phyloP scores from a whole-genome alignment of 2,113 vertebrate species.

The Balaenoptera acutorostrata region DNA sequence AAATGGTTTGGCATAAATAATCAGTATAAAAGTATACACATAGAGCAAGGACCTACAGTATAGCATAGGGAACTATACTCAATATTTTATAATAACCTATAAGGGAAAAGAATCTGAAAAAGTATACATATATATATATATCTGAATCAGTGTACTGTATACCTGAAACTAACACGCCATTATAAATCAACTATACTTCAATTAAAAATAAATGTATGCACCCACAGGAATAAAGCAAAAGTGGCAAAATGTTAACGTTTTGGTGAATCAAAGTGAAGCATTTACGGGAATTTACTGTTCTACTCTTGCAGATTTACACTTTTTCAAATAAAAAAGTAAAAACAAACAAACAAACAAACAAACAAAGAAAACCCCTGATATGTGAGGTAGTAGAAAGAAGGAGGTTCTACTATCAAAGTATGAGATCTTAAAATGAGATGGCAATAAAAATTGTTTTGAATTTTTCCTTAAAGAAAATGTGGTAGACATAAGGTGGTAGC shows the following conservation, averaged over 20 bases:
- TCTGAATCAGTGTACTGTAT: background rate
- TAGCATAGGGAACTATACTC: background rate
- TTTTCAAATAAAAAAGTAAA: background rate
- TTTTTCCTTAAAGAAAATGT: background rate
- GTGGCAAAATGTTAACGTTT: background rate
- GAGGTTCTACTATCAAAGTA: background rate
- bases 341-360: background rate
- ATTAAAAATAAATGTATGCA: background rate
- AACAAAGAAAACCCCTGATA: background rate
- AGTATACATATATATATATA: background rate
- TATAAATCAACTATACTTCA: background rate
- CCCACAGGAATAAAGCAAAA: background rate
- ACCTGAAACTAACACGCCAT: background rate
- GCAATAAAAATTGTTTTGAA: background rate
- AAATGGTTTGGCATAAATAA: background rate
- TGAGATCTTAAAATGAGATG: background rate
- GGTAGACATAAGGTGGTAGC: background rate
- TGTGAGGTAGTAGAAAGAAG: background rate
- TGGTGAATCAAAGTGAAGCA: background rate
- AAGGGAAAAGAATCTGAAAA: background rate
- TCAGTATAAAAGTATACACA: background rate
- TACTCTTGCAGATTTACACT: background rate
- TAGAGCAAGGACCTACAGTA: background rate
- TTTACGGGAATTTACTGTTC: background rate
- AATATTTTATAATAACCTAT: background rate